Percentiles rank a stretch among this genome's conserved stretches.
Conservation (phyloP, 2,888 invertebrate species). For the Nomada flava region DNA sequence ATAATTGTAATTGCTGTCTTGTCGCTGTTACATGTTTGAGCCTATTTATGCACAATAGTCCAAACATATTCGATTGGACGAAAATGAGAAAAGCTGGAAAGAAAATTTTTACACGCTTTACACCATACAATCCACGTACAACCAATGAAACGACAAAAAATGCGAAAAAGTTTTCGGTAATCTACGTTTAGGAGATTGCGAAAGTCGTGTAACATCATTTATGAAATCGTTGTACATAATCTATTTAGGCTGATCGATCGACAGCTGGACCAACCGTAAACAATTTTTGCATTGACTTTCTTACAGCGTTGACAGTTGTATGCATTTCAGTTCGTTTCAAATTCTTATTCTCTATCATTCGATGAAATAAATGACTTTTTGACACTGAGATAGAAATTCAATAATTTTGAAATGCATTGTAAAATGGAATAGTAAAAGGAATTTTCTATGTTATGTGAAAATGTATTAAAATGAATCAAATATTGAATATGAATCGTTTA, state of each 20-base stretch:
- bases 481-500: no score
- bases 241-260: conserved; percentile 45
- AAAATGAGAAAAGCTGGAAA: conserved; percentile 21
- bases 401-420: no score
- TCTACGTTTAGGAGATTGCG: conserved; percentile 48
- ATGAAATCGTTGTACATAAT: conserved; percentile 54
- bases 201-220: conserved; percentile 55
- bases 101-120: conserved; percentile 32
- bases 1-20: conserved; percentile 79
- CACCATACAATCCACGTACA: conserved; percentile 26
- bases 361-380: not conserved
- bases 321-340: not conserved
- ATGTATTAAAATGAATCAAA: no score
- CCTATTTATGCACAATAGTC: conserved; percentile 78
- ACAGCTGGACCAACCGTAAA: conserved; percentile 40
- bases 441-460: no score
- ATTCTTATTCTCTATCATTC: not conserved
- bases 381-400: no score
- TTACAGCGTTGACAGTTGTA: conserved; percentile 22
- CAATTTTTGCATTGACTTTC: conserved; percentile 45
- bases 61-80: conserved; percentile 65
- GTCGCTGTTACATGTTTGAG: conserved; percentile 77
- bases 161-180: conserved; percentile 16
- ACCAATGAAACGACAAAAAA: conserved; percentile 26
- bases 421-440: no score